phyloP scores from a whole-genome alignment of 2,888 invertebrate genomes.

The Drosophila meridionalis region DNA sequence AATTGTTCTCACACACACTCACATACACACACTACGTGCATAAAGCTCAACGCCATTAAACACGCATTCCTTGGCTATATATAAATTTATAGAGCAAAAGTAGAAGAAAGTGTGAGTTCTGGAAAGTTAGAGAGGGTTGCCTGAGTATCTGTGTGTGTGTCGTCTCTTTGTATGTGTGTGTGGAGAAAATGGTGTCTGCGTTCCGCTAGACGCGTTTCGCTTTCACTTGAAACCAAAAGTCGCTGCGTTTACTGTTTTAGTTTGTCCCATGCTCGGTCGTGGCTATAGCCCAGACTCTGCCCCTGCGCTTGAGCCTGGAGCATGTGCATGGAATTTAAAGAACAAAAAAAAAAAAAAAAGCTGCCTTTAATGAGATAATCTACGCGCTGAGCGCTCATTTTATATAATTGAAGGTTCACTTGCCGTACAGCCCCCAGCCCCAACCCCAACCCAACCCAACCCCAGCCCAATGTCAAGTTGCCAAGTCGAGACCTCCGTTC shows the following conservation, averaged over 20 bases:
- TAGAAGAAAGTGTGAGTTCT: constrained; percentile 46
- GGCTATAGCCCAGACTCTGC: not conserved
- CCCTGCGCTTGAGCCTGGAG: not conserved
- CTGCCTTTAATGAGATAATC: constrained; percentile 83
- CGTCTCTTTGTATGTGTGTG: not conserved
- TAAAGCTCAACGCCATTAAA: constrained; percentile 77
- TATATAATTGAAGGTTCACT: constrained; percentile 79
- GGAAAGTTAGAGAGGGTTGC: constrained; percentile 18
- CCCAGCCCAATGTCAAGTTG: not conserved
- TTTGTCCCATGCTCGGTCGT: constrained; percentile 21
- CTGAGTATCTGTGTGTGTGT: not conserved
- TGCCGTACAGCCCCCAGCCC: constrained; percentile 40
- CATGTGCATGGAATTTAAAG: constrained; percentile 76
- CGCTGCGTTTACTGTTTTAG: constrained; percentile 43
- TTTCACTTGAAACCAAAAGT: constrained; percentile 62
- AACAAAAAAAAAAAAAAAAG: constrained; percentile 13
- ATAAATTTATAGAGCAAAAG: constrained; percentile 79
- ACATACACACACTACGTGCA: constrained; percentile 56
- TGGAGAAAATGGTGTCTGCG: constrained; percentile 57
- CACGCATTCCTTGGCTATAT: constrained; percentile 79
- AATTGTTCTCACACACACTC: constrained; percentile 39
- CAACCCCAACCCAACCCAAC: constrained; percentile 2
- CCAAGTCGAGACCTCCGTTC: not conserved
- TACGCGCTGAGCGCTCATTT: constrained; percentile 72
- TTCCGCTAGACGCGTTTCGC: constrained; percentile 64